Conservation (phyloP, 64 coral and sea anemone genomes). For the Trachythela sp. region DNA sequence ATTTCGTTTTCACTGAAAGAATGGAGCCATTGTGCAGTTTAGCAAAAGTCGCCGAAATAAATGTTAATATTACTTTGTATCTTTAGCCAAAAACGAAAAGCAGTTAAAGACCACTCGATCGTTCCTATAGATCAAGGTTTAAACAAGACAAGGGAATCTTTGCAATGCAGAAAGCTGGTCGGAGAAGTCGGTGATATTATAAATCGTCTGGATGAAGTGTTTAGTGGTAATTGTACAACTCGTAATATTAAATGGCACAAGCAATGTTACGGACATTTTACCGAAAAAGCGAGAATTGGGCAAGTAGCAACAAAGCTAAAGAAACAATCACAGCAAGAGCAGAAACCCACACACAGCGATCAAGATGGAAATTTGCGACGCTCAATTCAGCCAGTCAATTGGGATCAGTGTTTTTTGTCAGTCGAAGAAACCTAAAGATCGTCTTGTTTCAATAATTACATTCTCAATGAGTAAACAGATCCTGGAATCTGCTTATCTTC, state of each 20-base stretch:
- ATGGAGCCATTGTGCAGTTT: background rate
- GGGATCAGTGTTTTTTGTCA: slow-evolving; percentile 59
- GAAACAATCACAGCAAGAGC: background rate
- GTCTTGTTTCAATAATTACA: slow-evolving; percentile 45
- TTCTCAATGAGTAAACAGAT: slow-evolving; percentile 50
- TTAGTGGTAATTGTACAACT: background rate
- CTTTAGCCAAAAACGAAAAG: slow-evolving; percentile 1
- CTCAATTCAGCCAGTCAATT: slow-evolving; percentile 21
- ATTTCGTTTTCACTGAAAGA: background rate
- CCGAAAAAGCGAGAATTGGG: no score
- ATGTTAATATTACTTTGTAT: background rate
- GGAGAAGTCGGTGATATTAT: background rate
- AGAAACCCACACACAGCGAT: no score
- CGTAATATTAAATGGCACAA: no score
- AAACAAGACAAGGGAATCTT: background rate
- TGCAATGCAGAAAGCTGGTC: background rate
- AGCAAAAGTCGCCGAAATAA: no score
- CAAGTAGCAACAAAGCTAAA: background rate
- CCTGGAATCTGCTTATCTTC: slow-evolving; percentile 15
- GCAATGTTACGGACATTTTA: no score
- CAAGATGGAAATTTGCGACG: background rate
- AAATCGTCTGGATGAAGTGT: background rate
- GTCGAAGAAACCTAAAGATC: slow-evolving; percentile 30
- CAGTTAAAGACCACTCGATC: background rate
- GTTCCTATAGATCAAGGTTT: background rate